phyloP scores from a whole-genome alignment of 2,797 vertebrate genomes.

The Mormyrus proboscirostris region DNA sequence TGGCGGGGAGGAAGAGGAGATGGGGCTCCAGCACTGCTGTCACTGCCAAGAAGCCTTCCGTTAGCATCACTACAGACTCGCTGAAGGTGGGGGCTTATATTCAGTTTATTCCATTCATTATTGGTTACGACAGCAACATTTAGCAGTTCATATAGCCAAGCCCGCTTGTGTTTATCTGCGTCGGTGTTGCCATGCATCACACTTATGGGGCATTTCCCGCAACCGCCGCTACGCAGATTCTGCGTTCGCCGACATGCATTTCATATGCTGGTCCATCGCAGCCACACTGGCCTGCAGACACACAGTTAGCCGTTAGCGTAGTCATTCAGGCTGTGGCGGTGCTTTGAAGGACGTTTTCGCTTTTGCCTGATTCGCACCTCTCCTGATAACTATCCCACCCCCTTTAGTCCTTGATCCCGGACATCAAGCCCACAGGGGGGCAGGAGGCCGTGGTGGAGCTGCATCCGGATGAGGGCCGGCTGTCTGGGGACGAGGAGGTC shows the following conservation, averaged over 20 bases:
- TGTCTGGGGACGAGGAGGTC: conserved; percentile 76
- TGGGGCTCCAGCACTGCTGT: conserved; percentile 84
- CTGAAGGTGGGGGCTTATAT: conserved; percentile 64
- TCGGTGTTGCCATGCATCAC: background rate
- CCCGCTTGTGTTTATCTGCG: background rate
- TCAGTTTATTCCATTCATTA: background rate
- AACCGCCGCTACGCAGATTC: background rate
- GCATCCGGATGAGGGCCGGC: conserved; percentile 75
- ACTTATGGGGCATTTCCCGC: background rate
- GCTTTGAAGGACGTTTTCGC: background rate
- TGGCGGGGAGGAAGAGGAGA: conserved; percentile 73
- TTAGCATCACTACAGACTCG: conserved; percentile 88
- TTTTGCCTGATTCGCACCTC: background rate
- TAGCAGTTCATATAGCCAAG: background rate
- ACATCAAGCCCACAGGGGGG: conserved; percentile 63
- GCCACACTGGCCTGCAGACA: background rate
- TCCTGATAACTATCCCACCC: background rate
- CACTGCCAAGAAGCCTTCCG: conserved; percentile 83
- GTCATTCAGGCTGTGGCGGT: background rate
- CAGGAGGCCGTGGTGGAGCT: conserved; percentile 75
- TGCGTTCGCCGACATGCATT: background rate
- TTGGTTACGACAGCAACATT: background rate
- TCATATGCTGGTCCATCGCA: background rate
- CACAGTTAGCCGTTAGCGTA: background rate
- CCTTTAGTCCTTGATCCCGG: conserved; percentile 79